Conservation (phyloP, 2,113 vertebrate genomes). For the Myotis davidii region DNA sequence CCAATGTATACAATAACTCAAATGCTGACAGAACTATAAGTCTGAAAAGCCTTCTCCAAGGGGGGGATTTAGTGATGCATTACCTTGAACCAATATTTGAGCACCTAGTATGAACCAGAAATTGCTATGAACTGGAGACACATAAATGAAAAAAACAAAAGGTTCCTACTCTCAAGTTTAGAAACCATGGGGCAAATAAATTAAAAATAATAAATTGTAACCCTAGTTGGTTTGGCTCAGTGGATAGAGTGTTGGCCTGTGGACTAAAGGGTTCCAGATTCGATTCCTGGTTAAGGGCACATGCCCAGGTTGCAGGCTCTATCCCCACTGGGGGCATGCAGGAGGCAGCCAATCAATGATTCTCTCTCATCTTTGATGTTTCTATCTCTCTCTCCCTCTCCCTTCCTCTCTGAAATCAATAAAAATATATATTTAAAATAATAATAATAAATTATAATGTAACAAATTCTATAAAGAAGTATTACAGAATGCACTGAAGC, state of each 20-base stretch:
- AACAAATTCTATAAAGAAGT: neutral
- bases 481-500: neutral
- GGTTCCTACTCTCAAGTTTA: neutral
- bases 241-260: too few relatives aligned
- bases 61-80: neutral
- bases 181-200: neutral
- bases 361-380: too few relatives aligned
- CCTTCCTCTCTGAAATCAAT: too few relatives aligned
- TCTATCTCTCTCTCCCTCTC: too few relatives aligned
- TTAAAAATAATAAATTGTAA: slow-evolving; percentile 8
- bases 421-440: too few relatives aligned
- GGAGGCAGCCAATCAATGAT: too few relatives aligned
- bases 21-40: neutral
- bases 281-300: too few relatives aligned
- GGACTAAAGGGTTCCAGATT: too few relatives aligned
- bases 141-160: neutral
- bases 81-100: neutral
- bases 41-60: neutral
- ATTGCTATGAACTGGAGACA: neutral
- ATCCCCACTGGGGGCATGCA: too few relatives aligned
- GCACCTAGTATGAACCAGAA: neutral
- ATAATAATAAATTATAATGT: neutral
- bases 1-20: neutral
- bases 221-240: too few relatives aligned
- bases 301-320: too few relatives aligned